Base-by-base conservation (phyloP, 2,113 vertebrate genomes). In the Python bivittatus region DNA sequence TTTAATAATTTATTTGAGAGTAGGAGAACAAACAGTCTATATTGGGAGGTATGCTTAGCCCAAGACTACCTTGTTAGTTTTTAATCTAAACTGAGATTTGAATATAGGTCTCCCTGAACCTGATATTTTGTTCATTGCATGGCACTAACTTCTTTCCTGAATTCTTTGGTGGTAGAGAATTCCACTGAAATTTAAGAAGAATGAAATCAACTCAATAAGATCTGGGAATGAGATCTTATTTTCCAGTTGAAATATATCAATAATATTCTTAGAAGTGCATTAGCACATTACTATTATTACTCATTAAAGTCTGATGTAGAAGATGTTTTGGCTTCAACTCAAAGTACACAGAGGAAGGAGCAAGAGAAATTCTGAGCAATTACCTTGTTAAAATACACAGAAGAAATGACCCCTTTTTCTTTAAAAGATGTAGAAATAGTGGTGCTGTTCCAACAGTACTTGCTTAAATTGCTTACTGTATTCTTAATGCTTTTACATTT, bases 401-500 rank as follows among this genome's bases (percentile, higher is more conserved):
- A 38, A 72, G 6, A 88, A 27, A 58, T 20, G 1, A 22, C 48
- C 38, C 38, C 44, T 52, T 84, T n/a, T 0, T 91, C 90, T 84
- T 90, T 52, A 44, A 29, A 86, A 91, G 54, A 25, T 44, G 0
- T 44, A 92, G 29, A 90, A 93, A 93, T 33, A 25, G 83, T 85
- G 92, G 57, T 23, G 17, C 91, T 84, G 57, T 88, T 88, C 52
- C 87, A 38, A 10, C 33, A 17, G 38, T 38, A 88, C 38, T 83
- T 38, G 10, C 29, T 61, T 84, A 92, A 95, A 86, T 89, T 29
- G 44, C 10, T 93, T 17, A 13, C 4, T 3, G 2, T 38, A 8
- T 5, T 44, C 0, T 6, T 25, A 60, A 79, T 86, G 84, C 11
- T 57, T 15, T 91, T 95, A 91, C 86, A 94, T 87, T 95, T 93